phyloP scores from a whole-genome alignment of 2,113 vertebrate genomes.

The Passer montanus region DNA sequence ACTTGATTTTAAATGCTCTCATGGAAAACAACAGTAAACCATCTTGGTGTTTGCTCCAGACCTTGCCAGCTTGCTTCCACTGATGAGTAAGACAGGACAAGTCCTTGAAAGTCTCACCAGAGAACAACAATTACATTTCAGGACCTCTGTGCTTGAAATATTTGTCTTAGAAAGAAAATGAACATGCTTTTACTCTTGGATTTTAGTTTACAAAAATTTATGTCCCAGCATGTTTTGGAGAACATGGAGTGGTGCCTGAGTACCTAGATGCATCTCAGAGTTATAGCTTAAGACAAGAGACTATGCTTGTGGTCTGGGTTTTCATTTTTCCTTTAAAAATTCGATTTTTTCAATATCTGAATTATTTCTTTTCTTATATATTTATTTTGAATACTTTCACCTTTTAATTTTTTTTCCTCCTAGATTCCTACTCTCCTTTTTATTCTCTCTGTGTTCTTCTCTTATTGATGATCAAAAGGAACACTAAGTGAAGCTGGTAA shows the following conservation, averaged over 20 bases:
- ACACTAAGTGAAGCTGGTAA: background rate
- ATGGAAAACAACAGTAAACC: background rate
- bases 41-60: background rate
- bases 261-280: background rate
- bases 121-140: background rate
- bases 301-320: rapidly evolving
- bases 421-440: background rate
- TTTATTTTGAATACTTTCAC: background rate
- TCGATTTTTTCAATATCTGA: background rate
- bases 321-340: background rate
- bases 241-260: background rate
- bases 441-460: background rate
- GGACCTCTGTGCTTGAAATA: background rate
- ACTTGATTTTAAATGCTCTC: background rate
- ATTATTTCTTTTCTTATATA: background rate
- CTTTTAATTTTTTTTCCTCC: background rate
- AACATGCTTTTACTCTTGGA: background rate
- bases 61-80: background rate
- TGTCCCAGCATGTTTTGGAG: background rate
- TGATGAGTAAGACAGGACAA: background rate
- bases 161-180: background rate
- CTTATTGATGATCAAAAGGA: background rate
- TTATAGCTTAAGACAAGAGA: background rate
- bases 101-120: background rate
- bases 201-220: background rate